A percentile compares a stretch with the other conserved stretches of the same genome.
Evolutionary conservation across 2,888 invertebrate genomes (phyloP).

Genomic region (Hyposoter dolosus): DNA sequence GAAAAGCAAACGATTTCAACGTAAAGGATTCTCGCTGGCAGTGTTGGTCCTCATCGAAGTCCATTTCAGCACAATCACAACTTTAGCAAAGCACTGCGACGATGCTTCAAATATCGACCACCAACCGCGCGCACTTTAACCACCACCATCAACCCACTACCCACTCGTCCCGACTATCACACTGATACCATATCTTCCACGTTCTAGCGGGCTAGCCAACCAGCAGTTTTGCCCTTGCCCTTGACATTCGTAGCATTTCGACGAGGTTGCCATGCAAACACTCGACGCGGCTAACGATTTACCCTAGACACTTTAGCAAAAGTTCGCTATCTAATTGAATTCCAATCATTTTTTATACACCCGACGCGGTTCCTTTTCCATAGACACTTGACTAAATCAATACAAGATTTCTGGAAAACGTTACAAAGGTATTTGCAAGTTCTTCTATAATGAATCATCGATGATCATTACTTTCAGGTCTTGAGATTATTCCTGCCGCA

Average conservation of each 20-base stretch:
- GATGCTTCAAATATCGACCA: slow-evolving; percentile 75
- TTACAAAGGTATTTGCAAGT: not conserved
- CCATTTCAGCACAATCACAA: slow-evolving; percentile 66
- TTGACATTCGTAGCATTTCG: slow-evolving; percentile 76
- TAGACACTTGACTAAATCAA: not conserved
- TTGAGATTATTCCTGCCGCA: not conserved
- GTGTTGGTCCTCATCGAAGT: slow-evolving; percentile 28
- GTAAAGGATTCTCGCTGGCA: slow-evolving; percentile 30
- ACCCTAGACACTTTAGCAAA: slow-evolving; percentile 32
- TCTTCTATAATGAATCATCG: not conserved
- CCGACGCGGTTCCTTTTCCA: slow-evolving; percentile 3
- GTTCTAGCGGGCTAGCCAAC: slow-evolving; percentile 42
- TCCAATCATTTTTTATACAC: slow-evolving; percentile 1
- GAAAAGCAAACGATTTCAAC: slow-evolving; percentile 54
- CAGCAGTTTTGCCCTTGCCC: slow-evolving; percentile 73
- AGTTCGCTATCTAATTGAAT: slow-evolving; percentile 44
- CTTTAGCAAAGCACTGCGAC: slow-evolving; percentile 70
- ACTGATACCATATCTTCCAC: slow-evolving; percentile 37
- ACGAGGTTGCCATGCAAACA: slow-evolving; percentile 71
- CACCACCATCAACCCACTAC: slow-evolving; percentile 49
- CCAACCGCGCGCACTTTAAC: slow-evolving; percentile 63
- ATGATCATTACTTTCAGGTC: not conserved
- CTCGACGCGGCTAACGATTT: slow-evolving; percentile 54
- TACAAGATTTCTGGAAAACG: not conserved
- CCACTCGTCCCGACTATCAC: slow-evolving; percentile 34